phyloP scores from a whole-genome alignment of 2,113 vertebrate genomes.

The Baryphthengus martii region DNA sequence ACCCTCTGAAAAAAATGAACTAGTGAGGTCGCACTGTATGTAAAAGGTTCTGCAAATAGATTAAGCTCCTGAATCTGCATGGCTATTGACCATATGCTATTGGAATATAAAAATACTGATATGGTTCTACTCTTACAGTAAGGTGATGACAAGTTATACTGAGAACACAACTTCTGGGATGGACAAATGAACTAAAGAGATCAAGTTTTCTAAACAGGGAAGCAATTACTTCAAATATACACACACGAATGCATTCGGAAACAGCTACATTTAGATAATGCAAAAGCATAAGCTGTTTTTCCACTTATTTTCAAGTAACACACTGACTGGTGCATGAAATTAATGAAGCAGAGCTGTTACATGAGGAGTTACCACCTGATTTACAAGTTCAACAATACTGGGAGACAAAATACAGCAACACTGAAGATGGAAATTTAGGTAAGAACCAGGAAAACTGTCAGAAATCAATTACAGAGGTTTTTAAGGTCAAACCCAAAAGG shows the following conservation, averaged over 20 bases:
- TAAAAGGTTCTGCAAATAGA: background rate
- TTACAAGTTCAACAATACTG: background rate
- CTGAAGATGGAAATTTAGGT: background rate
- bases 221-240: background rate
- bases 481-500: background rate
- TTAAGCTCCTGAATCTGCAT: background rate
- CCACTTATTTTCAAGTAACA: background rate
- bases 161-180: background rate
- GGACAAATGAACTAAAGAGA: background rate
- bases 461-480: background rate
- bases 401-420: background rate
- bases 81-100: background rate
- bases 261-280: background rate
- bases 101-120: background rate
- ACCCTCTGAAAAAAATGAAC: background rate
- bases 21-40: background rate
- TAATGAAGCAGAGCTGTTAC: background rate
- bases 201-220: background rate
- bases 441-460: background rate
- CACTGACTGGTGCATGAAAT: background rate
- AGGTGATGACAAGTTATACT: background rate
- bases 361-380: background rate
- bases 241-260: background rate
- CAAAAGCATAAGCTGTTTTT: background rate
- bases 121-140: background rate